Base-by-base conservation (phyloP, 2,797 vertebrate genomes). In the Cynopterus sphinx region DNA sequence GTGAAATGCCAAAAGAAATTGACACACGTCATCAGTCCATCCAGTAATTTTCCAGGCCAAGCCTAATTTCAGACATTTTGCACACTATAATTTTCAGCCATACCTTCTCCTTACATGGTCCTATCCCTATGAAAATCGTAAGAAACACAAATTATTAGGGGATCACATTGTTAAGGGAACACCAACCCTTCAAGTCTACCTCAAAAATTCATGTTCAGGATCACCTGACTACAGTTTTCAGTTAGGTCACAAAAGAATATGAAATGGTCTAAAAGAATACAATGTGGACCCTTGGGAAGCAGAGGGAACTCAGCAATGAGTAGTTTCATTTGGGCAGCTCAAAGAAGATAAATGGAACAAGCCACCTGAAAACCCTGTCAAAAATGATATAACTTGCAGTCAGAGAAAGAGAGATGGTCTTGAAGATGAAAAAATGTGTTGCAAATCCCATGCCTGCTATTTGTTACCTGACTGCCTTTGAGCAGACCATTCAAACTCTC, bases 361-460 rank as follows among this genome's bases (percentile, higher is more conserved):
- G 53, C 10, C 57, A 87, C 9, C 59, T 78, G 9, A 57, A 83
- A 93, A 51, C 16, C 31, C 31, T 88, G 24, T 46, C 57, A 51
- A 91, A 93, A 61, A 79, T 31, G 21, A 83, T 84, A 82, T 36
- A 78, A 93, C 15, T 75, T 83, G 26, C n/a, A 74, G 4, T 90
- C 61, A 74, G 15, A 17, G 41, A 90, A 77, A 96, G n/a, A 78
- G 13, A 13, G 21, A 19, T 70, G 10, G 33, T 88, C 39, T 87
- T 75, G 81, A 78, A 41, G n/a, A 88, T 75, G 28, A 19, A 85
- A 65, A n/a, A 33, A 70, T 91, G 79, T 71, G n/a, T 87, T 96
- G 73, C 70, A 63, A 84, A 94, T 71, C 8, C 22, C 5, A 65
- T 7, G 53, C 39, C 39, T 77, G 39, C 46, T 57, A 59, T 28